Conservation (phyloP, 2,888 invertebrate species). For the Cheilosia pagana region DNA sequence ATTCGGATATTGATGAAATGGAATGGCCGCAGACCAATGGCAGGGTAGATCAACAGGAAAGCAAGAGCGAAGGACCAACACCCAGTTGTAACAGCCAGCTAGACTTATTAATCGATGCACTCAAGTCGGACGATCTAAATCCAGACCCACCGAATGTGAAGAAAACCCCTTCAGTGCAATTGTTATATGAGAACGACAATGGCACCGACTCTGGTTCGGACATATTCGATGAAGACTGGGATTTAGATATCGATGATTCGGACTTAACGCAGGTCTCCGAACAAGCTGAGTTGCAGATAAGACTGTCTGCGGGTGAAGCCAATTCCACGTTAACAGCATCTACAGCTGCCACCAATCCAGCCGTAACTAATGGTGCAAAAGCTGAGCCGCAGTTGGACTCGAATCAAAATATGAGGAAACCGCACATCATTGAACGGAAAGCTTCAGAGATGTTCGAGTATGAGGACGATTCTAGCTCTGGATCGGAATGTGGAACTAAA, state of each 20-base stretch:
- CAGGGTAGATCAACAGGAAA: constrained; percentile 50
- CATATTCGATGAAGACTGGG: constrained; percentile 44
- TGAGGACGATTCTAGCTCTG: constrained; percentile 38
- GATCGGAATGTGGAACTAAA: constrained; percentile 21
- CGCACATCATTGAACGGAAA: constrained; percentile 36
- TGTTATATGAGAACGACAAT: constrained; percentile 10
- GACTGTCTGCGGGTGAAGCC: background rate
- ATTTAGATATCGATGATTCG: constrained; percentile 47
- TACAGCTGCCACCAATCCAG: background rate
- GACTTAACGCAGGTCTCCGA: constrained; percentile 51
- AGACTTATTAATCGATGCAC: constrained; percentile 34
- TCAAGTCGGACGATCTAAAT: constrained; percentile 1
- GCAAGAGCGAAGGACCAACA: background rate
- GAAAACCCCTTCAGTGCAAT: background rate
- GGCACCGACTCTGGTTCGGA: constrained; percentile 18
- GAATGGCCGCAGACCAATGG: constrained; percentile 73
- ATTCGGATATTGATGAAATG: constrained; percentile 68
- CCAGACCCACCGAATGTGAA: background rate
- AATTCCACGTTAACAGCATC: background rate
- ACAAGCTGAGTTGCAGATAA: constrained; percentile 23
- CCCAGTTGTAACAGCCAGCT: constrained; percentile 14
- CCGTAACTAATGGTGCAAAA: background rate
- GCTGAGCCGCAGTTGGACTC: background rate
- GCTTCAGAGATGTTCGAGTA: constrained; percentile 32
- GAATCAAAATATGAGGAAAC: constrained; percentile 3